Conservation (phyloP, 2,797 vertebrate species). For the Thalassophryne amazonica region DNA sequence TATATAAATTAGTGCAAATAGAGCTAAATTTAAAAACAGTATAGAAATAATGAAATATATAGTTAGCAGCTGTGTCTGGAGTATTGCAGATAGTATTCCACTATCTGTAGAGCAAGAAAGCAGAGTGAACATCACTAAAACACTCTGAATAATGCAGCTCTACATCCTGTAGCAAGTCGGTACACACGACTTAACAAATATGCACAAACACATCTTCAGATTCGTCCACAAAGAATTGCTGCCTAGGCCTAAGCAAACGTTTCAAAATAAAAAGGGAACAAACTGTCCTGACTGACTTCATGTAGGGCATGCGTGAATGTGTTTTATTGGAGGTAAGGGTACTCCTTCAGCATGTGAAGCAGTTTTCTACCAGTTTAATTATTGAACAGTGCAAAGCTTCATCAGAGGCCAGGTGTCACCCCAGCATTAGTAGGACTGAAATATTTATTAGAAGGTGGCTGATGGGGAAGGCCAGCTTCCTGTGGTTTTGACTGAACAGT, state of each 20-base stretch:
- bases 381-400: constrained; percentile 82
- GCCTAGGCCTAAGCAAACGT: constrained; percentile 27
- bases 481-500: constrained; percentile 41
- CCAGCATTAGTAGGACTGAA: constrained; percentile 79
- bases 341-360: constrained; percentile 72
- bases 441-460: constrained; percentile 82
- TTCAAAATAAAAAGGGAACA: constrained; percentile 10
- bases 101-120: constrained; percentile 28
- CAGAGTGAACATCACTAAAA: constrained; percentile 62
- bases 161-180: constrained; percentile 43
- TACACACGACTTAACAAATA: constrained; percentile 41
- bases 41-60: too few species aligned
- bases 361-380: constrained; percentile 80
- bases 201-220: constrained; percentile 18
- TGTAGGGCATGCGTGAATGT: neutral
- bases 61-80: too few species aligned
- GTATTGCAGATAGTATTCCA: too few species aligned
- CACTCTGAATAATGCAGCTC: constrained; percentile 72
- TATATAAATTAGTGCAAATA: too few species aligned
- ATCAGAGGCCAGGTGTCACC: constrained; percentile 79
- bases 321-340: constrained; percentile 35
- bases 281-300: neutral
- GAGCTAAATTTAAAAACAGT: too few species aligned
- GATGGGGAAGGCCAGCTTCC: constrained; percentile 67
- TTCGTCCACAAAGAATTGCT: constrained; percentile 23